phyloP scores from a whole-genome alignment of 2,797 vertebrate genomes.

The Thunnus albacares region DNA sequence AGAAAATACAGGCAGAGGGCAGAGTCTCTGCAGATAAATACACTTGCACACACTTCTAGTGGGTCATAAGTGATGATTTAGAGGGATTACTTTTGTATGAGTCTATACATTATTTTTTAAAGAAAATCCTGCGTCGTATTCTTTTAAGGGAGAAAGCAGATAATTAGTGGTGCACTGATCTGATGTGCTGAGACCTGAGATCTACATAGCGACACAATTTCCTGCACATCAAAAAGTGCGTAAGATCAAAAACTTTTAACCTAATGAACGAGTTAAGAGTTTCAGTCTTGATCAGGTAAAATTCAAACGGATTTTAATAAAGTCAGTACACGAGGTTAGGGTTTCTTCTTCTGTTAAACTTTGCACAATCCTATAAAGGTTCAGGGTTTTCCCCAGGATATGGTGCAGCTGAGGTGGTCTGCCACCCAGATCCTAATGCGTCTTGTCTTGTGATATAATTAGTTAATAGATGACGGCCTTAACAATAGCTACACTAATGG shows the following conservation, averaged over 20 bases:
- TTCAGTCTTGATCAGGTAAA: neutral
- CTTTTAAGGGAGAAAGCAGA: neutral
- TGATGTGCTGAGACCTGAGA: neutral
- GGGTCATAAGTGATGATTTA: no score
- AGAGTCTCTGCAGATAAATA: no score
- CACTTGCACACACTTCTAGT: no score
- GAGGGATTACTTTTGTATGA: no score
- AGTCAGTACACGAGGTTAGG: neutral
- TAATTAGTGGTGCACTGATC: neutral
- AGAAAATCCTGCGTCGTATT: no score
- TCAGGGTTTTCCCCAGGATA: neutral
- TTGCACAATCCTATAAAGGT: neutral
- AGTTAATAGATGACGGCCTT: slow-evolving; percentile 5
- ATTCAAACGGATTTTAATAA: slow-evolving; percentile 2
- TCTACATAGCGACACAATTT: neutral
- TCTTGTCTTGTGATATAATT: slow-evolving; percentile 15
- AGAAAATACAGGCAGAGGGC: no score
- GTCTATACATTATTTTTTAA: no score
- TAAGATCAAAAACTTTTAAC: neutral
- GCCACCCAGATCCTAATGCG: neutral
- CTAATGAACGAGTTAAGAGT: neutral
- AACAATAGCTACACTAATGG: slow-evolving; percentile 1
- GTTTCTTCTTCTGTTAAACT: neutral
- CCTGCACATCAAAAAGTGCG: no score
- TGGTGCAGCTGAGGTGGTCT: slow-evolving; percentile 5